Evolutionary conservation across 2,113 vertebrate genomes (phyloP), one percentile per base, ranked within the genome.

Genomic region (Plecturocebus donacophilus): DNA sequence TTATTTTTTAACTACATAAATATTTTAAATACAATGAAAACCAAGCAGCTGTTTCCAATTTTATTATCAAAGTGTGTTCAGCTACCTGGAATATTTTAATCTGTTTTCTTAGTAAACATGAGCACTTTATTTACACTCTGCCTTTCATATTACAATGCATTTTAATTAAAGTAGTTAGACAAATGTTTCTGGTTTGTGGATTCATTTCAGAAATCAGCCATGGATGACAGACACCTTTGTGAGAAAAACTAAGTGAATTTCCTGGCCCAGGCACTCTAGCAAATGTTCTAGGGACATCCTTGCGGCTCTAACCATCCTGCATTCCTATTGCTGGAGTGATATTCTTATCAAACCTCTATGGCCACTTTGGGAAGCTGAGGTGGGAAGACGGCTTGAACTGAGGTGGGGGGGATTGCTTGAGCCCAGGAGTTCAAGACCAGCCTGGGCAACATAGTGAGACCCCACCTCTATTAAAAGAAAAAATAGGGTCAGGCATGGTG

Each of bases 91-190:
- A 3, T 6, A 16, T 54, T 94, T 96, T 95, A 96, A 92, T 75
- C 80, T 5, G n/a, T 93, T 87, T 97, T 97, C 96, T 95, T 92
- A 12, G 0, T 95, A 95, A 95, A 88, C 42, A 91, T 47, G 92
- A 95, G 85, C 30, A 88, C 58, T 32, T 27, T 49, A 27, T 87
- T 81, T 52, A 87, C 25, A 68, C n/a, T 14, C 92, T 9, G 66
- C 84, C 93, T 98, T 95, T 97, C 58, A 27, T 87, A 85, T 94
- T 64, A 89, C 25, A 30, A 42, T 80, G 2, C 61, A 90, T 97
- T 98, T 98, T 89, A 96, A 98, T 98, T 98, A 98, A 98, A 98
- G 84, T 95, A 71, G 80, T 38, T 93, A 97, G 96, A 94, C 94
- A 91, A 70, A 85, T 0, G 0, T 89, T 87, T 19, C 30, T 80